Conservation (phyloP, 2,797 vertebrate species). For the Xenopus petersii region DNA sequence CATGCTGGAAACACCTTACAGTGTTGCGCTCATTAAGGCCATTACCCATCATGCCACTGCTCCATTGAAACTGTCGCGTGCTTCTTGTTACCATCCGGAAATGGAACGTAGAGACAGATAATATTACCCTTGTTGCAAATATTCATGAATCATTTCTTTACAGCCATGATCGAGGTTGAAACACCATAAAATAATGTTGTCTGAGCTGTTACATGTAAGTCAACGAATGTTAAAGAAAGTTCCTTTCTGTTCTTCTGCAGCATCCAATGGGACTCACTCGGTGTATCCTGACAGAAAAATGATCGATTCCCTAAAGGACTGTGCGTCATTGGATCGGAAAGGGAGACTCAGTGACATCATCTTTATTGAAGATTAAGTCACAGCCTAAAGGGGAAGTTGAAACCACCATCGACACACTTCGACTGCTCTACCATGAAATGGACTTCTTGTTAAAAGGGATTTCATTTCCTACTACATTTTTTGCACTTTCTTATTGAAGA, state of each 20-base stretch:
- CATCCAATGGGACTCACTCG: slow-evolving; percentile 65
- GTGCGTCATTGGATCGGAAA: slow-evolving; percentile 67
- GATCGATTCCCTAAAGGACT: slow-evolving; percentile 69
- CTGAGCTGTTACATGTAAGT: too few species aligned
- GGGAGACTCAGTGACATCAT: slow-evolving; percentile 69
- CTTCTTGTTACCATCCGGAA: too few species aligned
- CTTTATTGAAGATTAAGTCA: slow-evolving; percentile 73
- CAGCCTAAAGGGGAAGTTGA: neutral
- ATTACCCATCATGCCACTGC: too few species aligned
- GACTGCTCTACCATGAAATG: slow-evolving; percentile 21
- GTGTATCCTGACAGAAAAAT: slow-evolving; percentile 76
- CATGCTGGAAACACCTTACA: too few species aligned
- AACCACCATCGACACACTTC: slow-evolving; percentile 48
- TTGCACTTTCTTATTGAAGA: slow-evolving; percentile 72
- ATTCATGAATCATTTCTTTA: too few species aligned
- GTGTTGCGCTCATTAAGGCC: too few species aligned
- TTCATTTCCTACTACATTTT: slow-evolving; percentile 63
- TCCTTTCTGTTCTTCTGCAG: slow-evolving; percentile 61
- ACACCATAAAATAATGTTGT: too few species aligned
- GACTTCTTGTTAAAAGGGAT: slow-evolving; percentile 46
- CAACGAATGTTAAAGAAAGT: neutral
- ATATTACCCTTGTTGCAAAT: too few species aligned
- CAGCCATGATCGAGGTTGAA: too few species aligned
- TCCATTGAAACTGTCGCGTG: too few species aligned
- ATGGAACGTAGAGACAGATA: too few species aligned